Evolutionary conservation across 2,797 vertebrate genomes (phyloP), one percentile per base, ranked within the genome.

Genomic region (Chromobotia macracanthus): DNA sequence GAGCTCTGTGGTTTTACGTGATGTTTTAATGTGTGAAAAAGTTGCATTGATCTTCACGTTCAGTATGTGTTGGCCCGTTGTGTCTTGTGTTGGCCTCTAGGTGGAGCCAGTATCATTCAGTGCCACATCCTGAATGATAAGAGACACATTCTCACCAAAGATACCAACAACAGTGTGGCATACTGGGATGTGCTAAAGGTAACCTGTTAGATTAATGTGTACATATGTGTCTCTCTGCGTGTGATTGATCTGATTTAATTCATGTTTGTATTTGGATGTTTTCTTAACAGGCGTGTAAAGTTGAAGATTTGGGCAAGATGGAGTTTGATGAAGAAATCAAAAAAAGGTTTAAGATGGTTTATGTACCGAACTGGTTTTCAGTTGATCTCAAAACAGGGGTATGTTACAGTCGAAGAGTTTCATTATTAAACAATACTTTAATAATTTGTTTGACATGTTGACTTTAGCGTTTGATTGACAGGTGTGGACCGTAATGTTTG

Each of bases 91-190:
- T 83, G 72, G 83, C 89, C 85, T n/a, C 61, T 82, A 95, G 95
- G 95, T 23, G 95, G 95, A 79, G 95, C 95, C 70, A 95, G 95
- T 89, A 95, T 96, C 87, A 95, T 95, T 87, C 94, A 95, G 84
- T 96, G 94, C 86, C 93, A 95, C 90, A 96, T 96, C 86, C 94
- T 96, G 72, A 96, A 96, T n/a, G 95, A 96, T 89, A 96, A 96
- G 88, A 92, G 95, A 70, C 95, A 95, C 87, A 95, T 96, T 87
- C 84, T 95, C 85, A 95, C 95, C 92, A 96, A 96, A 94, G 95
- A 96, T 81, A 95, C 95, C 72, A 96, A 95, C 85, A 95, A 94
- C 87, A 95, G 93, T 2, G 92, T 95, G 90, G 94, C 95, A 0
- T 95, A 94, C 79, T 96, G 95, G 95, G 95, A 96, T 83, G 94